Base-by-base conservation (phyloP, 2,113 vertebrate genomes). In the Hucho hucho region DNA sequence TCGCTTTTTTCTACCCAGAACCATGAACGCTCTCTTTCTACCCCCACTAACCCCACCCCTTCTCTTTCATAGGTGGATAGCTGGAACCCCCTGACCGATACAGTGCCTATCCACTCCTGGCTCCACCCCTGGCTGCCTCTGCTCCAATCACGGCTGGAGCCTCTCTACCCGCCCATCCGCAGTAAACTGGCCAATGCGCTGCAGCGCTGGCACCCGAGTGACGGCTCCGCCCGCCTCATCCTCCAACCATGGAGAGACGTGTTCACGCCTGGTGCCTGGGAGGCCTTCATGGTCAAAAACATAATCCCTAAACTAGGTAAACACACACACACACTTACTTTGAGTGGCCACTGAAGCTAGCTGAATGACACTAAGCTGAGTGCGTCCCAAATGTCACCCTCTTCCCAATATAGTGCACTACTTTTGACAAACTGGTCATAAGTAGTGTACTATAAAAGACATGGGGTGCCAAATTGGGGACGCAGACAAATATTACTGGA, bases 211-310 rank as follows among this genome's bases (percentile, higher is more conserved):
- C 97, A 99, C 77, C 97, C 98, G 73, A 98, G 96, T 0, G 97
- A 99, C 47, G 86, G 95, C 43, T 99, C 98, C 0, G 98, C 98
- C 79, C 96, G 98, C 72, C 96, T 98, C 26, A 99, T 99, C 83
- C 94, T 99, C 0, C 95, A 98, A 92, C 98, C 98, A 18, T 99
- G 98, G 97, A 99, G 95, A 65, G 97, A 97, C 0, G 97, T 99
- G 22, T 98, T 99, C 86, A 97, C 96, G 0, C 95, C 95, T 0
- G 97, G 98, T 3, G 98, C 97, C 0, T 99, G 98, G 98, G 98
- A 99, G 80, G 97, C 98, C 2, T 99, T 99, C 89, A 98, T 98
- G 97, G 92, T 98, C 86, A 99, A 97, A 90, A 99, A 99, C 87
- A 99, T 99, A 0, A 96, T 97, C 77, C 98, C 98, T 28, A 99